Conservation (phyloP, 23 tunicate genomes). For the Clavelina lepadiformis region DNA sequence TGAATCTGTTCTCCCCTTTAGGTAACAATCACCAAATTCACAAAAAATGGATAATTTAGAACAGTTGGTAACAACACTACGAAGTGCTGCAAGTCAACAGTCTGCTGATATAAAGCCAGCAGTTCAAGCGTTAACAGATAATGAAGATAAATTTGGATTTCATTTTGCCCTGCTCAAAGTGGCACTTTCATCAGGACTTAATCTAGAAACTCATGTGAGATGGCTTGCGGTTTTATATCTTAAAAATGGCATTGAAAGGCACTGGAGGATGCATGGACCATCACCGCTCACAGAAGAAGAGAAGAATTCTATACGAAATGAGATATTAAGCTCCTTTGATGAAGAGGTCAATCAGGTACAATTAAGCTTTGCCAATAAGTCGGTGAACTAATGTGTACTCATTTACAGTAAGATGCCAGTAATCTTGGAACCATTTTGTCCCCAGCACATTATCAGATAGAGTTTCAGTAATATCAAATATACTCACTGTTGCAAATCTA, state of each 20-base stretch:
- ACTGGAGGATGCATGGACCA: conserved; percentile 70
- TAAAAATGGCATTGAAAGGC: conserved; percentile 74
- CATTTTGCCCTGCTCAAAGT: conserved; percentile 33
- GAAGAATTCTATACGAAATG: conserved; percentile 35
- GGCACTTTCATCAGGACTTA: conserved; percentile 4
- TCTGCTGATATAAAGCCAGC: background rate
- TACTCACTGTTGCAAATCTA: too few relatives aligned
- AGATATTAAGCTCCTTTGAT: conserved; percentile 34
- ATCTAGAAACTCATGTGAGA: conserved; percentile 40
- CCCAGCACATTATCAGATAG: too few relatives aligned
- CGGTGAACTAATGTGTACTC: too few relatives aligned
- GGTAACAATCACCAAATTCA: too few relatives aligned
- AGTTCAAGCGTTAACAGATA: conserved; percentile 12
- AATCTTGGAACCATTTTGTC: too few relatives aligned
- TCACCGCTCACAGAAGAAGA: conserved; percentile 32
- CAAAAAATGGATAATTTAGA: too few relatives aligned
- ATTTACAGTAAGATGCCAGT: too few relatives aligned
- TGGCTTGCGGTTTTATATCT: conserved; percentile 60
- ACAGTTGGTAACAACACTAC: too few relatives aligned
- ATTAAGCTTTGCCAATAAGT: too few relatives aligned
- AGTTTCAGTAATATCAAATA: too few relatives aligned
- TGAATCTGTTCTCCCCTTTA: too few relatives aligned
- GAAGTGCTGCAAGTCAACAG: background rate
- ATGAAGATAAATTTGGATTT: conserved; percentile 22
- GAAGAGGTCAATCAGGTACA: conserved; percentile 57